Base-by-base conservation (phyloP, 2,888 invertebrate genomes). In the Agrotis puta region DNA sequence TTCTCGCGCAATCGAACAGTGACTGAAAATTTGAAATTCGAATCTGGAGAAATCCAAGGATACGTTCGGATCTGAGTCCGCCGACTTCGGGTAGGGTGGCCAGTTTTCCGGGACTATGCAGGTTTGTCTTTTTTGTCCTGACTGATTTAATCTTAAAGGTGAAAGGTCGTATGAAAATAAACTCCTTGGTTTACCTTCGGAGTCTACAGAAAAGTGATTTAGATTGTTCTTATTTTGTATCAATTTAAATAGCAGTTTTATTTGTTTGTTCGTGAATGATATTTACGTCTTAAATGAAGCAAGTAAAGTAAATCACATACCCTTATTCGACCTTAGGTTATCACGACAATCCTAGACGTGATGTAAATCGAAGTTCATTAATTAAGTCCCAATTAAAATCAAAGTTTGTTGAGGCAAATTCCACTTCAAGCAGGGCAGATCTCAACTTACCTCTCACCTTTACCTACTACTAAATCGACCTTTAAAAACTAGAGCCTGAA, bases 21-120 rank as follows among this genome's bases (percentile, higher is more conserved):
- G 91, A 90, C 92, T 93, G 94, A 94, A 94, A 95, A 95, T 95
- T 95, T 95, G 94, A 94, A 95, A 95, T 95, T 95, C 95, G 92
- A 94, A 95, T 94, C 90, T 89, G 88, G 88, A 90, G 92, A 93
- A 91, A 91, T 90, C 89, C 93, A 91, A 92, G 92, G 92, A 90
- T 93, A 87, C 86, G 64, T 81, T 85, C 77, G 85, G 82, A 83
- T 85, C 82, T 88, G 88, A 84, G 81, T 84, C 88, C 89, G 89
- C 84, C 77, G 75, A 82, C 85, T 84, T 69, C 72, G 67, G 59
- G 58, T 82, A 79, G 84, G 84, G 84, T 81, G 59, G 57, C 84
- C 76, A 81, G 57, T 47, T 51, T 72, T 67, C 64, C 64, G 74
- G 71, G 63, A 78, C 70, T 75, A 75, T 54, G 74, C 74, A 73